Base-by-base conservation (phyloP, 2,888 invertebrate genomes). In the Phaonia tiefii region DNA sequence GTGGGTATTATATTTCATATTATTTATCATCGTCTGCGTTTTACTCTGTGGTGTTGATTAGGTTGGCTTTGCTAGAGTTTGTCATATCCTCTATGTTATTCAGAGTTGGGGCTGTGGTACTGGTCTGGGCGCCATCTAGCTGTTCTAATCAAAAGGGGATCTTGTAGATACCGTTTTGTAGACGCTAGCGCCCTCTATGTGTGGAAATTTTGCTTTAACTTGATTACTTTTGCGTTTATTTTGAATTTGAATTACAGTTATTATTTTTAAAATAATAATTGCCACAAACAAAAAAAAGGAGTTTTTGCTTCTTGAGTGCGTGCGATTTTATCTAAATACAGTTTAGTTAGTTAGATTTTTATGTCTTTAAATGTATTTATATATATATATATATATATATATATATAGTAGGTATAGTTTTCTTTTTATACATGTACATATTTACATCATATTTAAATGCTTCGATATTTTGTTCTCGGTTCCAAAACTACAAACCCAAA, bases 341-440 rank as follows among this genome's bases (percentile, higher is more conserved):
- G 51, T 71, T 79, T 79, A 67, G 51, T 51, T 78, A 51, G 51
- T 67, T 67, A 71, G 46, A 58, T 37, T 76, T 65, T 71, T 72
- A 76, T 74, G 75, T 79, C 84, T 84, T 83, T 76, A 84, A 83
- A 80, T 80, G 80, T 83, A 80, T 67, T 58, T 51, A 10, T 67
- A 42, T 67, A 26, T 46, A 42, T n/a, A n/a, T 66, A 75, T 81
- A 82, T 77, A 73, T 80, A 84, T 78, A 83, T 83, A 82, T 80
- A 81, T 83, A 79, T 79, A 81, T 31, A 31, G 31, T 31, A 31
- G 31, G 31, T 31, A 31, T 31, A 31, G 31, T 31, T 81, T 76
- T n/a, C n/a, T n/a, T n/a, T 75, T 81, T 83, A 84, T 80, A 82
- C 82, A 84, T 84, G 79, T 84, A 84, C 76, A 80, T 80, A 83